Percentiles rank a stretch among this genome's conserved stretches.
Conservation (phyloP, 2,797 vertebrate species). For the Psittacula derbiana region DNA sequence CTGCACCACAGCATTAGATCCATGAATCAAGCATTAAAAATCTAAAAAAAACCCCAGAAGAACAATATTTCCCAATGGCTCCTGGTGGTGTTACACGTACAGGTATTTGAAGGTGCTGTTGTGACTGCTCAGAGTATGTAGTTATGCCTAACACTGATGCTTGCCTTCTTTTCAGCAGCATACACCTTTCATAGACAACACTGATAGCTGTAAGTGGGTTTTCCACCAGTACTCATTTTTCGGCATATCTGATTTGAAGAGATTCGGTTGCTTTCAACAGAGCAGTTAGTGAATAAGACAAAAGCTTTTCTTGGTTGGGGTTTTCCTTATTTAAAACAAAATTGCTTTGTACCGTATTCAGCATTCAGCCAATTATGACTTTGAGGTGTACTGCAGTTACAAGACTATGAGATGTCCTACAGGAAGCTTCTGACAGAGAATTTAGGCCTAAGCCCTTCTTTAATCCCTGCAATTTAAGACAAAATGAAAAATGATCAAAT, state of each 20-base stretch:
- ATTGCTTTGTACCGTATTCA: background rate
- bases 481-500: background rate
- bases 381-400: background rate
- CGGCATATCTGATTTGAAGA: background rate
- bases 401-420: background rate
- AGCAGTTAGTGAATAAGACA: background rate
- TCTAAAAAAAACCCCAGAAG: background rate
- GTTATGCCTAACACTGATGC: accelerated
- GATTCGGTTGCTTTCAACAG: background rate
- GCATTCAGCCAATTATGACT: background rate
- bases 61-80: background rate
- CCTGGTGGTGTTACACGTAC: background rate
- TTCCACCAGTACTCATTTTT: background rate
- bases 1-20: background rate
- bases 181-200: background rate
- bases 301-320: background rate
- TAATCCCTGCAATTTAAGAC: background rate
- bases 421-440: background rate
- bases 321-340: background rate
- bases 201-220: accelerated
- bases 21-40: background rate
- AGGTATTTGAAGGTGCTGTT: background rate
- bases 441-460: background rate
- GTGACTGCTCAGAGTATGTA: background rate
- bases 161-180: background rate